Base-by-base conservation (phyloP, 2,113 vertebrate species). In the Odontophorus gujanensis region DNA sequence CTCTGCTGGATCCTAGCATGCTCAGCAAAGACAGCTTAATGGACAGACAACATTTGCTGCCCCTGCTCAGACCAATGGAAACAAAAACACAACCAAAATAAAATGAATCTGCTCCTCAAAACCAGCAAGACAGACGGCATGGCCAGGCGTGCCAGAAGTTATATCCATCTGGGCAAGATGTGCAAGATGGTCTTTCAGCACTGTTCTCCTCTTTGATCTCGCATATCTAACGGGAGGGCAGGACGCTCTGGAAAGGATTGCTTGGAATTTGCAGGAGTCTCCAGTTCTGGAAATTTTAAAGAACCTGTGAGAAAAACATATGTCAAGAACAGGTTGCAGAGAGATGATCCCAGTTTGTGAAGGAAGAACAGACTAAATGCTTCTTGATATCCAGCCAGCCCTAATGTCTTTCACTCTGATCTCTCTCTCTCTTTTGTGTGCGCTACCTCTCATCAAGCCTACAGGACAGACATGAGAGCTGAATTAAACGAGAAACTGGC, bases 301-400 rank as follows among this genome's bases (percentile, higher is more conserved):
- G 80, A 88, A 90, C 28, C 51, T 81, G 42, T 78, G 91, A 83
- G 65, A 88, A 93, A 71, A 93, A 88, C 72, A 67, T 76, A 79
- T 67, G 72, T 88, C 85, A 93, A 59, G 76, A 95, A 78, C 76
- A 94, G 73, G 69, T 84, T 95, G 82, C 3, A 7, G 51, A 75
- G 68, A 71, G 15, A 93, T 77, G 82, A 83, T 95, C 85, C 85
- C 57, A 61, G 42, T 83, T 93, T 80, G 57, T 78, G 85, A 93
- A 94, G 83, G 65, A 93, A 69, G 72, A 93, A 66, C 26, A 63
- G 42, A 71, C 67, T 68, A 89, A 93, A 61, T 85, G 58, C 28
- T 86, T 92, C 82, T 86, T 94, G 85, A 81, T 90, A 92, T 61
- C 72, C 73, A 91, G 80, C 69, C 82, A 91, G 40, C 30, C 51